phyloP scores from a whole-genome alignment of 2,888 invertebrate species.

The Luffia ferchaultella region DNA sequence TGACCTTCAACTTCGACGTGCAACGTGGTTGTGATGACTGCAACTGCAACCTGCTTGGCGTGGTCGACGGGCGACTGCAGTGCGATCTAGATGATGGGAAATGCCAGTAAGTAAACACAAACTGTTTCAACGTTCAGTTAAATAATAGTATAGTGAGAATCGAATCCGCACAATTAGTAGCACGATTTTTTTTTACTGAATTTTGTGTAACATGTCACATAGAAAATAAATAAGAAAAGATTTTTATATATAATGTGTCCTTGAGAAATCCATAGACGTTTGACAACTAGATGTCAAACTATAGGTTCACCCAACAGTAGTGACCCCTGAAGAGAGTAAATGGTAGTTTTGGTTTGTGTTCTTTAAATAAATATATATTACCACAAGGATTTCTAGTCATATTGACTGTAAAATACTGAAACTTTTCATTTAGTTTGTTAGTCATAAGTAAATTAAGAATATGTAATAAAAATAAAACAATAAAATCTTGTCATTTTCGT shows the following conservation, averaged over 20 bases:
- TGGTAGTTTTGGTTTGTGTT: too few species aligned
- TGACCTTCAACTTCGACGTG: slow-evolving; percentile 92
- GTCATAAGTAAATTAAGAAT: slow-evolving; percentile 1
- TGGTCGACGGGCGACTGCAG: slow-evolving; percentile 76
- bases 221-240: too few species aligned
- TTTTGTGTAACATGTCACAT: too few species aligned
- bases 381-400: slow-evolving; percentile 5
- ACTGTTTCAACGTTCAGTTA: too few species aligned
- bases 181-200: too few species aligned
- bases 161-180: too few species aligned
- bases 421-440: slow-evolving; percentile 1
- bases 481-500: slow-evolving; percentile 6
- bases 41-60: slow-evolving; percentile 87
- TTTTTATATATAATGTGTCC: too few species aligned
- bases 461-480: slow-evolving; percentile 1
- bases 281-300: too few species aligned
- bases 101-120: slow-evolving; percentile 78
- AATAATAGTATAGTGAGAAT: too few species aligned
- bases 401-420: not conserved
- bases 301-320: too few species aligned
- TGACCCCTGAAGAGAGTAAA: too few species aligned
- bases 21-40: slow-evolving; percentile 96
- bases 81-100: slow-evolving; percentile 90
- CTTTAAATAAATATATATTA: not conserved
- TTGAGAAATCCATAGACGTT: too few species aligned